phyloP scores from a whole-genome alignment of 2,797 vertebrate species.

The Triplophysa yarkandensis region DNA sequence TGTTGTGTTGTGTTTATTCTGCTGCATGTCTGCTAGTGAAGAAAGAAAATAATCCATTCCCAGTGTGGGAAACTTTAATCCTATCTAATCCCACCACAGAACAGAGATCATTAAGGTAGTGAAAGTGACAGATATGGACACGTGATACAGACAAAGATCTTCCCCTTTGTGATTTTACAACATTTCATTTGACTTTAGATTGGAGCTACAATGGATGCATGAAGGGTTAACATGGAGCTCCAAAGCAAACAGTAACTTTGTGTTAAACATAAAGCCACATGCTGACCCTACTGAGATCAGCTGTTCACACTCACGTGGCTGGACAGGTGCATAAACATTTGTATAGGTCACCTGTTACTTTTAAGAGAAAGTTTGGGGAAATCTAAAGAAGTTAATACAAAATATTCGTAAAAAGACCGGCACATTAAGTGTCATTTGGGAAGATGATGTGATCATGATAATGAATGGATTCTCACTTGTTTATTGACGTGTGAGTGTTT shows the following conservation, averaged over 20 bases:
- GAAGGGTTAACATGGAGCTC: background rate
- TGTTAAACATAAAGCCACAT: background rate
- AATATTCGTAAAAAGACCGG: background rate
- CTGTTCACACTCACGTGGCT: slow-evolving; percentile 29
- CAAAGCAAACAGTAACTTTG: background rate
- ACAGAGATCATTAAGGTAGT: slow-evolving; percentile 47
- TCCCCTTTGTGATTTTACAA: background rate
- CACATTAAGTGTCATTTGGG: background rate
- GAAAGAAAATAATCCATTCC: slow-evolving; percentile 76
- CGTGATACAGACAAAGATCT: background rate
- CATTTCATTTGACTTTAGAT: background rate
- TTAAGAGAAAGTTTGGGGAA: background rate
- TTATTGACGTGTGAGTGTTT: slow-evolving; percentile 12
- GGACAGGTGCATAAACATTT: slow-evolving; percentile 23
- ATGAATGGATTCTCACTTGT: background rate
- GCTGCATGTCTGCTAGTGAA: slow-evolving; percentile 57
- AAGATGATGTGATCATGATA: background rate
- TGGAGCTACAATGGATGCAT: background rate
- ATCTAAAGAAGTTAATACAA: no score
- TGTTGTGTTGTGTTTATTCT: slow-evolving; percentile 61
- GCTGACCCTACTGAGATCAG: background rate
- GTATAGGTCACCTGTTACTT: slow-evolving; percentile 3
- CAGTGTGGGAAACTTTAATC: slow-evolving; percentile 71
- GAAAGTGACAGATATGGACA: slow-evolving; percentile 43
- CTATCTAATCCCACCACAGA: slow-evolving; percentile 72